These are phyloP conservation scores for Aldabrachelys gigantea DNA, from an alignment of 2,113 vertebrate species.

Conservation along the genomic window DNA sequence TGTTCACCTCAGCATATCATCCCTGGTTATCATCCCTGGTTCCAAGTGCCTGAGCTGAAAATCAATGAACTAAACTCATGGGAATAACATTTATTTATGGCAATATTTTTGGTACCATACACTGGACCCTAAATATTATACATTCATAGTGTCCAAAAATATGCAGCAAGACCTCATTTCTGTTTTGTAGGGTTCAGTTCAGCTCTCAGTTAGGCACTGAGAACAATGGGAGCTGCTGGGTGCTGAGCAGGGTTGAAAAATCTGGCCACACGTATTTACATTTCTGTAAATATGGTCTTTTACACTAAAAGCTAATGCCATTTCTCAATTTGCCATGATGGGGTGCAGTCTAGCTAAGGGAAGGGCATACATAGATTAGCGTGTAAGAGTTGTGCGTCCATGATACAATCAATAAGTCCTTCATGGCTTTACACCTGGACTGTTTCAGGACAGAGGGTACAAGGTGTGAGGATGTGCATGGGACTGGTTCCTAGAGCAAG, in stretches of 20 bases:
- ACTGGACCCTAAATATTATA: not conserved
- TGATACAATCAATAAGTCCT: not conserved
- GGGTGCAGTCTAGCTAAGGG: not conserved
- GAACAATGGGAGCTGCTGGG: not conserved
- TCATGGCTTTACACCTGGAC: not conserved
- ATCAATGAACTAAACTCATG: not conserved
- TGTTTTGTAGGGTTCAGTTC: not conserved
- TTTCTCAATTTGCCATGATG: not conserved
- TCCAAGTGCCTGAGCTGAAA: not conserved
- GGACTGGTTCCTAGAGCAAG: not conserved
- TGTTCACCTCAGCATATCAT: not conserved
- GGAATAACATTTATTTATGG: not conserved
- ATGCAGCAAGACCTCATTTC: not conserved
- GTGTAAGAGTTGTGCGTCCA: not conserved
- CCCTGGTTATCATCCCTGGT: not conserved
- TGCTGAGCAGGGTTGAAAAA: not conserved
- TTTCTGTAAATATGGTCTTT: slow-evolving; percentile 12
- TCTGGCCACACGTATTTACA: not conserved
- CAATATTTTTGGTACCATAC: not conserved
- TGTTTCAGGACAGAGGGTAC: not conserved
- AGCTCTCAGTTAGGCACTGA: not conserved
- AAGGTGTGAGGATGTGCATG: fast-evolving
- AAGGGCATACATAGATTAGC: not conserved
- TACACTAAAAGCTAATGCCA: not conserved
- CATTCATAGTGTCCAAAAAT: not conserved